phyloP scores from a whole-genome alignment of 1,140 invertebrate genomes.

The Drosophila carrolli region DNA sequence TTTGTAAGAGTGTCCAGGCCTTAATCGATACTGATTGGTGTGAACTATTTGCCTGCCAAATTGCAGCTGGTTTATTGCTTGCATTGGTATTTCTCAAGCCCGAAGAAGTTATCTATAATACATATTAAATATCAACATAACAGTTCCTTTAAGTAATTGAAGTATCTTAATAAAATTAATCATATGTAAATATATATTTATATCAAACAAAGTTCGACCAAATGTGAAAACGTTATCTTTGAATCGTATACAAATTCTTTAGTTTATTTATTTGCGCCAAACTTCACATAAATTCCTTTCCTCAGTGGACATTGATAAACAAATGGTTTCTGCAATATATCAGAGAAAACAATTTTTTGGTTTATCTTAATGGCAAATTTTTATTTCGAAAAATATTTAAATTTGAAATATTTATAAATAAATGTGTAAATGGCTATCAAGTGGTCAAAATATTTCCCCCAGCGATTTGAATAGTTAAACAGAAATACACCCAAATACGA shows the following conservation, averaged over 20 bases:
- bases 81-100: neutral
- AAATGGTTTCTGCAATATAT: neutral
- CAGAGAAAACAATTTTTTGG: neutral
- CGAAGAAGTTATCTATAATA: too few relatives aligned
- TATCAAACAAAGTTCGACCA: too few relatives aligned
- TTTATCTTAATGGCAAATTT: neutral
- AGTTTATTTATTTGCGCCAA: neutral
- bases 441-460: neutral
- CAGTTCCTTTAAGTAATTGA: too few relatives aligned
- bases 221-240: too few relatives aligned
- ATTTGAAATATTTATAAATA: neutral
- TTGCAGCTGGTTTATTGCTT: slow-evolving; percentile 4
- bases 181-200: too few relatives aligned
- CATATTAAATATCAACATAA: too few relatives aligned
- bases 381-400: neutral
- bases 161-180: too few relatives aligned
- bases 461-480: neutral
- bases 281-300: too few relatives aligned
- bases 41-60: slow-evolving; percentile 20
- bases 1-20: slow-evolving; percentile 37
- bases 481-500: too few relatives aligned
- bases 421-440: neutral
- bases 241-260: neutral
- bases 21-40: slow-evolving; percentile 37
- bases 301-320: neutral